Conservation (phyloP, 2,113 vertebrate genomes). For the Pachycephala philippinensis region DNA sequence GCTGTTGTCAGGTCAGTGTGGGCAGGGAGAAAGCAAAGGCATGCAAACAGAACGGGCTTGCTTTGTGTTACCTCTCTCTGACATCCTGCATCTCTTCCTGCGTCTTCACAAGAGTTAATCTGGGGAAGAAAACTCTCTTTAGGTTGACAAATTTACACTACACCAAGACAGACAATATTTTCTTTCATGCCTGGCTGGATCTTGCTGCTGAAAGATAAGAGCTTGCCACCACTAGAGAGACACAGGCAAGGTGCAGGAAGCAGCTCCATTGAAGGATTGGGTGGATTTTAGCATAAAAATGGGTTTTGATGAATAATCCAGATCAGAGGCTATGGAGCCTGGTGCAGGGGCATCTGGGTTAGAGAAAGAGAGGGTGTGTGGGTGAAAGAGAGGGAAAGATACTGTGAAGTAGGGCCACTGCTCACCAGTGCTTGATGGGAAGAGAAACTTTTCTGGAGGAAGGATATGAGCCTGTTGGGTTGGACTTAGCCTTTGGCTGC, state of each 20-base stretch:
- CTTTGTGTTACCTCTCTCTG: neutral
- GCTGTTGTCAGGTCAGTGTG: neutral
- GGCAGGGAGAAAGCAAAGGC: neutral
- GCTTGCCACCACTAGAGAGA: neutral
- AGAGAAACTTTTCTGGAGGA: neutral
- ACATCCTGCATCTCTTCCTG: neutral
- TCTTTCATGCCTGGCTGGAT: neutral
- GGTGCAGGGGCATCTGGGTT: neutral
- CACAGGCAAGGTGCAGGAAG: neutral
- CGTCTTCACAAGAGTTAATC: neutral
- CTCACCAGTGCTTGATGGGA: neutral
- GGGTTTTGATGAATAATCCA: neutral
- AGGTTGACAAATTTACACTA: neutral
- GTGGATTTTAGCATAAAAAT: neutral
- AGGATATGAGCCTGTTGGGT: neutral
- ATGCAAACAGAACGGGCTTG: neutral
- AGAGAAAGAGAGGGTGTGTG: neutral
- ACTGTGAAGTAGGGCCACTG: neutral
- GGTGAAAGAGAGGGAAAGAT: neutral
- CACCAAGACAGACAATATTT: neutral
- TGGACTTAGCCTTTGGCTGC: neutral
- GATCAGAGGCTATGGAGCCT: neutral
- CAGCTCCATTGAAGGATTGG: neutral
- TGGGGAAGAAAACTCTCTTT: neutral
- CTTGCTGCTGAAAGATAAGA: neutral